A percentile compares a stretch with the other conserved stretches of the same genome.
These are phyloP conservation scores for Sisyra nigra DNA, from an alignment of 2,888 invertebrate genomes.

Conservation along the genomic window DNA sequence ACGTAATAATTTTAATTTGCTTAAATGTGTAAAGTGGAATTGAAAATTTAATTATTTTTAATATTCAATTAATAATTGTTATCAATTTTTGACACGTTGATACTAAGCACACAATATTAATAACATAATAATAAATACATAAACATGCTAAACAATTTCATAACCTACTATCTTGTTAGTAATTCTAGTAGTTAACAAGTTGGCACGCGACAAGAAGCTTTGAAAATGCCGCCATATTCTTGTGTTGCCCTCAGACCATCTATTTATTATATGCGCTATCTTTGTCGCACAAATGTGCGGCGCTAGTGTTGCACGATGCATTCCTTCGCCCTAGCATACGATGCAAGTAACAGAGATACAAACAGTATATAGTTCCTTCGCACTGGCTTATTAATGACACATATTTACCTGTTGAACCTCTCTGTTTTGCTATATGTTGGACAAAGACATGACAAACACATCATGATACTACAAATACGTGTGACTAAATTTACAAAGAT, in stretches of 20 bases:
- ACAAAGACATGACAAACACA: not conserved
- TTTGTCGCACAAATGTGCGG: too few relatives aligned
- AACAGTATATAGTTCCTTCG: too few relatives aligned
- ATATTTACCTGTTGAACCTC: too few relatives aligned
- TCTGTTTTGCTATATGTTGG: not conserved
- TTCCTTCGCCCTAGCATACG: too few relatives aligned
- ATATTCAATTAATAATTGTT: too few relatives aligned
- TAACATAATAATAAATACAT: not conserved
- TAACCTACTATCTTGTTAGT: conserved; percentile 9
- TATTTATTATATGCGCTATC: not conserved
- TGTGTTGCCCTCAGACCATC: not conserved
- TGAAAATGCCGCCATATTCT: conserved; percentile 8
- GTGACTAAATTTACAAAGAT: conserved; percentile 7
- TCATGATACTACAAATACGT: conserved; percentile 4
- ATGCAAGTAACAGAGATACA: too few relatives aligned
- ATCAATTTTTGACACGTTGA: too few relatives aligned
- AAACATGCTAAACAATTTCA: conserved; percentile 7
- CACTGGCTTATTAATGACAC: too few relatives aligned
- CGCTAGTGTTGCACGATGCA: too few relatives aligned
- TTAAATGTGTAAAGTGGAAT: too few relatives aligned
- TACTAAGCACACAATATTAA: not conserved
- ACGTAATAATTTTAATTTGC: too few relatives aligned
- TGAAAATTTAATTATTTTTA: too few relatives aligned
- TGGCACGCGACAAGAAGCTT: conserved; percentile 9
- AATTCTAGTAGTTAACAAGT: conserved; percentile 10